Percentiles rank a stretch among this genome's conserved stretches.
Evolutionary conservation across 1,140 invertebrate genomes (phyloP).

Genomic region (Thaumetopoea pityocampa): DNA sequence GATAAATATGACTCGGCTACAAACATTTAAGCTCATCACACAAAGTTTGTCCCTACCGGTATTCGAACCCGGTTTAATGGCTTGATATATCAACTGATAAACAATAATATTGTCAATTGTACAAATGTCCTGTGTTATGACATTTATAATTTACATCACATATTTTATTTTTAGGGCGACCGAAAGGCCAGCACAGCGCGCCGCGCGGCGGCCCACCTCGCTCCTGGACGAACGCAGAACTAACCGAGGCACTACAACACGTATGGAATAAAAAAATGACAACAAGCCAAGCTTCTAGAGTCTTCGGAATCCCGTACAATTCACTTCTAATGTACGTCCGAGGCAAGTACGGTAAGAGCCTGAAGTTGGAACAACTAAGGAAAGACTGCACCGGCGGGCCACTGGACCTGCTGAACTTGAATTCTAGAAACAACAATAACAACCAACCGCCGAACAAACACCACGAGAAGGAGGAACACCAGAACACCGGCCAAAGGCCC

Average conservation of each 20-base stretch:
- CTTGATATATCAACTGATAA: too few species aligned
- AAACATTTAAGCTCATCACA: too few species aligned
- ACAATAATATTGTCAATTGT: too few species aligned
- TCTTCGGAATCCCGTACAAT: slow-evolving; percentile 94
- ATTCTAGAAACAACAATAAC: slow-evolving; percentile 83
- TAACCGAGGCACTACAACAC: slow-evolving; percentile 91
- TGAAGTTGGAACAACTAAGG: slow-evolving; percentile 90
- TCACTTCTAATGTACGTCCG: slow-evolving; percentile 93
- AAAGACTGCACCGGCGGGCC: slow-evolving; percentile 89
- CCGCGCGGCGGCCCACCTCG: slow-evolving; percentile 90
- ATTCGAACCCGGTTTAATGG: too few species aligned
- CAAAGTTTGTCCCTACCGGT: too few species aligned
- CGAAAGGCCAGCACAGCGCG: slow-evolving; percentile 92
- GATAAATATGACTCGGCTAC: too few species aligned
- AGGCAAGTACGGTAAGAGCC: slow-evolving; percentile 93
- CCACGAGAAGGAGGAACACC: slow-evolving; percentile 70
- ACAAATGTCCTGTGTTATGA: neutral
- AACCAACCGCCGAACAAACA: slow-evolving; percentile 76
- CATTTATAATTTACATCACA: slow-evolving; percentile 6
- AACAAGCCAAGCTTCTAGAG: slow-evolving; percentile 92
- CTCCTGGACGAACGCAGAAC: slow-evolving; percentile 92
- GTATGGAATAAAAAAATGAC: slow-evolving; percentile 97
- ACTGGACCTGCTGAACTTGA: slow-evolving; percentile 82
- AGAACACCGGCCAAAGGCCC: slow-evolving; percentile 74
- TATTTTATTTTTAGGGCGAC: slow-evolving; percentile 73